phyloP scores from a whole-genome alignment of 2,888 invertebrate genomes.

The Strigamia crassipes region DNA sequence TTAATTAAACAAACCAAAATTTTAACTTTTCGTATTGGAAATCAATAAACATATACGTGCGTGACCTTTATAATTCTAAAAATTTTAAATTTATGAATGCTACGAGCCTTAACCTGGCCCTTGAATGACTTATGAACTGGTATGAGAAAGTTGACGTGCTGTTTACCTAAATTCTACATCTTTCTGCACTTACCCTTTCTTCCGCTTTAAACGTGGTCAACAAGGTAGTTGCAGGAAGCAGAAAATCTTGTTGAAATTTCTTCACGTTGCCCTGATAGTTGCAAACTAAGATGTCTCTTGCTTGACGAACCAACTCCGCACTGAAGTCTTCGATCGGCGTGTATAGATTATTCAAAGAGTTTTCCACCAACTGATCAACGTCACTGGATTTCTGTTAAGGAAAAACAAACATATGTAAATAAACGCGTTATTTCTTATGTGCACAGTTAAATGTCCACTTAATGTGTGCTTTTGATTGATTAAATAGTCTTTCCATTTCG shows the following conservation, averaged over 20 bases:
- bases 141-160: not conserved
- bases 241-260: conserved; percentile 68
- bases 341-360: conserved; percentile 44
- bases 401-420: not conserved
- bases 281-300: conserved; percentile 70
- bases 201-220: conserved; percentile 45
- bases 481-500: not conserved
- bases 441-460: not conserved
- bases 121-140: not conserved
- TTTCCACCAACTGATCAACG: conserved; percentile 46
- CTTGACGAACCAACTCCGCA: conserved; percentile 66
- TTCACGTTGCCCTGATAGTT: conserved; percentile 69
- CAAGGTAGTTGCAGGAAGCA: conserved; percentile 60
- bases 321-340: not conserved
- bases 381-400: conserved; percentile 28
- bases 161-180: conserved; percentile 5
- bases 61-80: not conserved
- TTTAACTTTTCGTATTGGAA: too few relatives aligned
- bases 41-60: too few relatives aligned
- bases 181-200: conserved; percentile 49
- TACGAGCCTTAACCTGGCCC: not conserved
- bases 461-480: not conserved
- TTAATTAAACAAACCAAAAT: too few relatives aligned
- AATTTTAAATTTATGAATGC: not conserved
- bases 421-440: not conserved